A percentile compares a stretch with the other conserved stretches of the same genome.
phyloP scores from a whole-genome alignment of 1,140 invertebrate species.

The Vanessa atalanta region DNA sequence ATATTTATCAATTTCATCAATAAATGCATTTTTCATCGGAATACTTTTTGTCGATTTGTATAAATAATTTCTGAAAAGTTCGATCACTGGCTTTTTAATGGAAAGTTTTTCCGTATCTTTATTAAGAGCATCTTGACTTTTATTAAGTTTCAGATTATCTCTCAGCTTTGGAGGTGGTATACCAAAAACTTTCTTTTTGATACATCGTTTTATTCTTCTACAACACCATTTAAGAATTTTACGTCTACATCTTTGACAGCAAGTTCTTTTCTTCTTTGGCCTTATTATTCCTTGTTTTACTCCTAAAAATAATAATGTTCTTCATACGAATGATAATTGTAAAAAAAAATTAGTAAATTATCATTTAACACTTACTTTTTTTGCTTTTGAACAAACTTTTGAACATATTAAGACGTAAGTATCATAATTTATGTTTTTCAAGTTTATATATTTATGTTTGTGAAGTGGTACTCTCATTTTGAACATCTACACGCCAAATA shows the following conservation, averaged over 20 bases:
- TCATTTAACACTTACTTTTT: too few species aligned
- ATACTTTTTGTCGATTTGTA: slow-evolving; percentile 36
- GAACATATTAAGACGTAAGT: too few species aligned
- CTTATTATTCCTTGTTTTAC: slow-evolving; percentile 24
- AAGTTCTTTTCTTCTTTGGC: slow-evolving; percentile 40
- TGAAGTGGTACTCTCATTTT: too few species aligned
- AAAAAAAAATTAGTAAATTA: too few species aligned
- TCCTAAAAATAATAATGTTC: background rate
- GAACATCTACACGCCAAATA: too few species aligned
- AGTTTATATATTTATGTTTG: too few species aligned
- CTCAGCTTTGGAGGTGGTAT: slow-evolving; percentile 34
- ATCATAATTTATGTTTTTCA: too few species aligned
- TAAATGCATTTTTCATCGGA: slow-evolving; percentile 34
- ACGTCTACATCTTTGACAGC: slow-evolving; percentile 40
- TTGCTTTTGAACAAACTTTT: too few species aligned
- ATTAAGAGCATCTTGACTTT: slow-evolving; percentile 13
- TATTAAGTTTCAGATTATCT: slow-evolving; percentile 38
- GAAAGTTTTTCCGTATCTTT: slow-evolving; percentile 16
- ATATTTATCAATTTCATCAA: slow-evolving; percentile 25
- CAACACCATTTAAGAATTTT: slow-evolving; percentile 42
- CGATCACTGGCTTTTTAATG: slow-evolving; percentile 32
- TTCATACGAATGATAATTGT: background rate
- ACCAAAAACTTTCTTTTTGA: slow-evolving; percentile 44
- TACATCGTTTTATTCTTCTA: slow-evolving; percentile 40
- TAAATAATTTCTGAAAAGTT: slow-evolving; percentile 35